A percentile compares a stretch with the other conserved stretches of the same genome.
Evolutionary conservation across 2,888 invertebrate genomes (phyloP).

Genomic region (Eudemis profundana): DNA sequence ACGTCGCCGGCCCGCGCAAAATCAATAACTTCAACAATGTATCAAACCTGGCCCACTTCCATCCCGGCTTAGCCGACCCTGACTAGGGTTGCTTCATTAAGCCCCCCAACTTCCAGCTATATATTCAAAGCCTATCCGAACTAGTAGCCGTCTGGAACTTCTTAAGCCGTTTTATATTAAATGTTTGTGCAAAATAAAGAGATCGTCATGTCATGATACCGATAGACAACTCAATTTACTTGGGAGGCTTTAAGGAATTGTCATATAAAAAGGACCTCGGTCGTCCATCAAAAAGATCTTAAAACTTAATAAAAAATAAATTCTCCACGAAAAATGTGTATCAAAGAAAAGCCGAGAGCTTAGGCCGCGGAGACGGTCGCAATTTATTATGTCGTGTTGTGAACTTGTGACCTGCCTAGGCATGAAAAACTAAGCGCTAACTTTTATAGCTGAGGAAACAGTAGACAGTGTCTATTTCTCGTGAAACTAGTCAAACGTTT

Average conservation of each 20-base stretch:
- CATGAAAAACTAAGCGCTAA: neutral
- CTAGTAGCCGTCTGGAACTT: slow-evolving; percentile 32
- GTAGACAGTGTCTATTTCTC: neutral
- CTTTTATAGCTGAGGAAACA: neutral
- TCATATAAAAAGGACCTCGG: slow-evolving; percentile 25
- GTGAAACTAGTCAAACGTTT: neutral
- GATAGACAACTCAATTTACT: slow-evolving; percentile 20
- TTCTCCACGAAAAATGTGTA: slow-evolving; percentile 23
- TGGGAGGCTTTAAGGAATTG: slow-evolving; percentile 19
- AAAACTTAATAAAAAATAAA: slow-evolving; percentile 33
- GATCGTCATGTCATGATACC: slow-evolving; percentile 12
- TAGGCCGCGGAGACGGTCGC: slow-evolving; percentile 17
- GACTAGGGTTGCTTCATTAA: slow-evolving; percentile 38
- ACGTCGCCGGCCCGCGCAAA: slow-evolving; percentile 44
- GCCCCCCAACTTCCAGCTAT: slow-evolving; percentile 30
- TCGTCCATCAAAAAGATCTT: slow-evolving; percentile 35
- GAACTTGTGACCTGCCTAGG: too few species aligned
- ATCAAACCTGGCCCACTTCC: slow-evolving; percentile 53
- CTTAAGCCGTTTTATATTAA: slow-evolving; percentile 40
- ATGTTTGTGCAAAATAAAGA: slow-evolving; percentile 17
- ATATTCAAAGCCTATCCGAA: slow-evolving; percentile 38
- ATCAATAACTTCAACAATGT: slow-evolving; percentile 58
- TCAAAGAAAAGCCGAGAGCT: slow-evolving; percentile 22
- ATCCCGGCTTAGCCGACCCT: slow-evolving; percentile 46
- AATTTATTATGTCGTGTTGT: slow-evolving; percentile 21